Evolutionary conservation across 2,797 vertebrate species (phyloP), one percentile per base, ranked within the genome.

Genomic region (Lithobates sylvaticus): DNA sequence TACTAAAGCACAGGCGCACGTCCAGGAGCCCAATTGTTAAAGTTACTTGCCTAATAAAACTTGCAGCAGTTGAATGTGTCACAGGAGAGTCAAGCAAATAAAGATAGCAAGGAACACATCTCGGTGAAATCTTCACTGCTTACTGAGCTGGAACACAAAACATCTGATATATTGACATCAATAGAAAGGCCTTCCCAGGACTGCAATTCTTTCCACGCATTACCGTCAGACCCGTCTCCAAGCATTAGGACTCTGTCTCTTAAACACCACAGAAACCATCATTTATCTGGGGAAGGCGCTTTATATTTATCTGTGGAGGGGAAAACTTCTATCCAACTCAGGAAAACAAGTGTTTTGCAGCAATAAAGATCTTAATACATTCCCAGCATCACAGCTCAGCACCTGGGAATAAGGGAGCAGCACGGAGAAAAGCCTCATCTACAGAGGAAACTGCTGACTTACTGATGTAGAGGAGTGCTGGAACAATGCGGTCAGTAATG

Each of bases 131-230:
- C 81, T 75, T 67, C 39, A 47, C 36, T 75, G 81, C 71, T 83
- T 83, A 75, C 61, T 50, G 71, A 83, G 81, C 70, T 27, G 71
- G 81, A 83, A 83, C 81, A 74, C 29, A 83, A 75, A 58, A 81
- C 21, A 83, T 83, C 54, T 83, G 80, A 82, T 82, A 82, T 82
- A 82, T 34, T 29, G 72, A 74, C 81, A 83, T 83, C 81, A 34
- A 75, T 61, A 75, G 54, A 65, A 75, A 83, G 54, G n/a, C 26
- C 39, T 75, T 83, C 81, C 81, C 81, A 42, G 29, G 81, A 50
- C 70, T 75, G 36, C 70, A 74, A 75, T 83, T 83, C 72, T 75
- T 74, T 65, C 72, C 54, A 47, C 18, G 27, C 71, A 83, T 65
- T 83, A 83, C 34, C 18, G 61, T 75, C 72, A 6, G 13, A 69